Base-by-base conservation (phyloP, 2,888 invertebrate genomes). In the Leptinotarsa peninsularis region DNA sequence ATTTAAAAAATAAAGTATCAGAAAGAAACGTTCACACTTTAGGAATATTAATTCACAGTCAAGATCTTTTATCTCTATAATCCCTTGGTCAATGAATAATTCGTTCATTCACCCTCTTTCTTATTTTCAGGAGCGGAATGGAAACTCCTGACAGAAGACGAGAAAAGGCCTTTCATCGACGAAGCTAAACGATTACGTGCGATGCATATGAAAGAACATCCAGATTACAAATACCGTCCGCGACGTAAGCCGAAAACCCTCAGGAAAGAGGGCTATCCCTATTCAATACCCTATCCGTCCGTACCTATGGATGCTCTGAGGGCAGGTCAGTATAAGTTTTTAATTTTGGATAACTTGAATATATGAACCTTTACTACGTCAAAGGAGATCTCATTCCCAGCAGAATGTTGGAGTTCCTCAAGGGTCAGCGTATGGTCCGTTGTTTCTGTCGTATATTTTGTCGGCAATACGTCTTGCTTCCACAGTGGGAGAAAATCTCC, bases 121-220 rank as follows among this genome's bases (percentile, higher is more conserved):
- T 71, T 33, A 74, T 72, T 86, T 89, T 14, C 89, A 95, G 94
- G 98, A 81, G 97, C 97, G 17, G 97, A 98, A 90, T 98, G 98
- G 98, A 98, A 98, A 88, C 91, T 96, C 71, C 90, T 98, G 66
- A 93, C 95, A 3, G 98, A 98, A 89, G 94, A 96, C 82, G 97
- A 98, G 86, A 98, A 98, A 89, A 91, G 98, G 85, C 98, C 98
- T 43, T 98, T 98, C 90, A 98, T 98, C 82, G 98, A 98, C 88
- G 98, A 98, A 88, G 98, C 98, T 17, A 98, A 98, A 88, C 92
- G 98, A 78, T 92, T 98, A 83, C 91, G 98, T 66, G 95, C 96
- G 23, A 93, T 95, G 92, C 96, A 98, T 91, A 98, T 96, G 96
- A 96, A 96, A 89, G 96, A 97, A 83, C 96, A 97, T 87, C 97